Percentiles rank a stretch among this genome's conserved stretches.
Conservation (phyloP, 1,140 invertebrate species). For the Sminthurides bifidus region DNA sequence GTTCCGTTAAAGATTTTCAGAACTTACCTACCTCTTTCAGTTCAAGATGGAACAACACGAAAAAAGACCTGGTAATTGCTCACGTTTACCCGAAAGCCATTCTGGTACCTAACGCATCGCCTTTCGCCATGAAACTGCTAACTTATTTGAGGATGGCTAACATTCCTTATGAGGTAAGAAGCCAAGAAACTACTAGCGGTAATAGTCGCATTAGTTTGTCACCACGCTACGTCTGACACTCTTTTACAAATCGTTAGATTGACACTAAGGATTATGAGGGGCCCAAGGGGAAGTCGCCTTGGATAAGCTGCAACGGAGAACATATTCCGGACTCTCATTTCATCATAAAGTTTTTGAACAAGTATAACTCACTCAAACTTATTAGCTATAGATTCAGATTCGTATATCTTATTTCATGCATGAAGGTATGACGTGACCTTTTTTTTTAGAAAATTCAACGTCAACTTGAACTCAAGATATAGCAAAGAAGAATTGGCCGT, state of each 20-base stretch:
- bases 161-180: slow-evolving; percentile 32
- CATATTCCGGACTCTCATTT: slow-evolving; percentile 37
- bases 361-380: slow-evolving; percentile 8
- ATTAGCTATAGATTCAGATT: not conserved
- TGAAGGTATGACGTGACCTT: not conserved
- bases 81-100: slow-evolving; percentile 8
- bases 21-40: too few species aligned
- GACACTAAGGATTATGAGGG: slow-evolving; percentile 25
- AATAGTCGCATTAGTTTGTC: slow-evolving; percentile 20
- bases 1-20: too few species aligned
- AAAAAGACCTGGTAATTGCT: slow-evolving; percentile 18
- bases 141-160: slow-evolving; percentile 34
- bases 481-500: slow-evolving; percentile 16
- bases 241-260: slow-evolving; percentile 4
- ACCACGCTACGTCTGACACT: not conserved
- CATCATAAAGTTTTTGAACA: slow-evolving; percentile 24
- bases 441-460: slow-evolving; percentile 18
- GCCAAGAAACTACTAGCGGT: slow-evolving; percentile 15
- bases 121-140: slow-evolving; percentile 31
- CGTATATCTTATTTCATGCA: not conserved
- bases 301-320: slow-evolving; percentile 39
- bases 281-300: slow-evolving; percentile 35
- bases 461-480: slow-evolving; percentile 1
- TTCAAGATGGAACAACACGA: slow-evolving; percentile 7
- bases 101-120: slow-evolving; percentile 23